These are phyloP conservation scores for Siniperca knerii DNA, from an alignment of 2,113 vertebrate genomes.

Conservation along the genomic window DNA sequence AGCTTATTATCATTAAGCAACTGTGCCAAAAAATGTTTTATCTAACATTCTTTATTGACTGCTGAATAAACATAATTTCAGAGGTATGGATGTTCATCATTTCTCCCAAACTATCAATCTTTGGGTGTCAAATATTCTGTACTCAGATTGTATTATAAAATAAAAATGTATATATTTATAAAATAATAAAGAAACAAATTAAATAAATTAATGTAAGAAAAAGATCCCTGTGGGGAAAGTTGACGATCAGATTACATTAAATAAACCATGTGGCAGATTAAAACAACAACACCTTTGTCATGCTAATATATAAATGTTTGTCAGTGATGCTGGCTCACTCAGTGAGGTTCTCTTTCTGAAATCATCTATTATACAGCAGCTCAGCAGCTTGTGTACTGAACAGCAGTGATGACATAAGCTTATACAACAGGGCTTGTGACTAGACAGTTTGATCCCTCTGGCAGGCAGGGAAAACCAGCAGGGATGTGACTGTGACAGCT, in stretches of 20 bases:
- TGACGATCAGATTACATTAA: constrained; percentile 34
- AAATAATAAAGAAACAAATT: constrained; percentile 11
- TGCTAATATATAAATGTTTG: constrained; percentile 11
- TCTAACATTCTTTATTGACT: constrained; percentile 81
- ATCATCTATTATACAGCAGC: constrained; percentile 43
- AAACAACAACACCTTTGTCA: constrained; percentile 22
- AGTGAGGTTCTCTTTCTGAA: constrained; percentile 1
- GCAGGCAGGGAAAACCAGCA: background rate
- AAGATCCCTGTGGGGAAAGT: background rate
- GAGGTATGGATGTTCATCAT: constrained; percentile 63
- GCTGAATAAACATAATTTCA: constrained; percentile 86
- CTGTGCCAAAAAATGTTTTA: constrained; percentile 87
- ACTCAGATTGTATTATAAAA: constrained; percentile 51
- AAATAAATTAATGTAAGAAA: background rate
- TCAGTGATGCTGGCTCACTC: background rate
- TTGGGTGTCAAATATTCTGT: constrained; percentile 39
- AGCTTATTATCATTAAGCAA: constrained; percentile 84
- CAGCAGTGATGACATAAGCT: constrained; percentile 20
- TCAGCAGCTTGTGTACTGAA: constrained; percentile 13
- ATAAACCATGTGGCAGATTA: constrained; percentile 32
- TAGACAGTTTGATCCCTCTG: constrained; percentile 21
- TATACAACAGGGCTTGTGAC: background rate
- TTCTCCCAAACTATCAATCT: constrained; percentile 30
- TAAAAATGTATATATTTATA: constrained; percentile 45
- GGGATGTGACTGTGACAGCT: constrained; percentile 7